These are phyloP conservation scores for Megalops atlanticus DNA, from an alignment of 2,113 vertebrate species.

Conservation along the genomic window DNA sequence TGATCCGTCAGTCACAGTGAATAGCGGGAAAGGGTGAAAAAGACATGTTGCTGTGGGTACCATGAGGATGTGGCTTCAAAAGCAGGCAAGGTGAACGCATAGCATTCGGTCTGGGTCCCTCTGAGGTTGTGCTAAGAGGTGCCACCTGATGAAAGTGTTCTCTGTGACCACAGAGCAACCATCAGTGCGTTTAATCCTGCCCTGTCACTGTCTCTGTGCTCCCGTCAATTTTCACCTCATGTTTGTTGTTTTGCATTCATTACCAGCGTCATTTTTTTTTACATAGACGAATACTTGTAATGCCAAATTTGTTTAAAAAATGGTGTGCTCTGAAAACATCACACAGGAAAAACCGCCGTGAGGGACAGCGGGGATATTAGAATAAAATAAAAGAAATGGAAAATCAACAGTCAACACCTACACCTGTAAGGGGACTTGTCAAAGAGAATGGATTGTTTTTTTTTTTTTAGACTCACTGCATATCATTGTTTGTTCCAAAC, in stretches of 20 bases:
- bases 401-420: constrained; percentile 31
- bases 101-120: background rate
- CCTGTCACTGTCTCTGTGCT: constrained; percentile 62
- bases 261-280: constrained; percentile 76
- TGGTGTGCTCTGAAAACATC: constrained; percentile 73
- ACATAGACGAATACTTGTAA: constrained; percentile 68
- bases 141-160: background rate
- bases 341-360: constrained; percentile 25
- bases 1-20: background rate
- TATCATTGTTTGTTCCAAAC: background rate
- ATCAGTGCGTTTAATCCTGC: constrained; percentile 34
- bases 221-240: constrained; percentile 71
- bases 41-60: background rate
- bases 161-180: constrained; percentile 10
- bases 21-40: background rate
- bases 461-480: background rate
- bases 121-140: background rate
- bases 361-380: constrained; percentile 59
- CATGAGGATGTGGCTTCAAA: background rate
- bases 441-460: background rate
- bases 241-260: constrained; percentile 79
- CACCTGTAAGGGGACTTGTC: background rate
- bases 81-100: background rate
- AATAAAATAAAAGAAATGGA: constrained; percentile 41
- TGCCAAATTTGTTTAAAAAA: constrained; percentile 83